phyloP scores from a whole-genome alignment of 2,888 invertebrate genomes.

The Orthonevra nobilis region DNA sequence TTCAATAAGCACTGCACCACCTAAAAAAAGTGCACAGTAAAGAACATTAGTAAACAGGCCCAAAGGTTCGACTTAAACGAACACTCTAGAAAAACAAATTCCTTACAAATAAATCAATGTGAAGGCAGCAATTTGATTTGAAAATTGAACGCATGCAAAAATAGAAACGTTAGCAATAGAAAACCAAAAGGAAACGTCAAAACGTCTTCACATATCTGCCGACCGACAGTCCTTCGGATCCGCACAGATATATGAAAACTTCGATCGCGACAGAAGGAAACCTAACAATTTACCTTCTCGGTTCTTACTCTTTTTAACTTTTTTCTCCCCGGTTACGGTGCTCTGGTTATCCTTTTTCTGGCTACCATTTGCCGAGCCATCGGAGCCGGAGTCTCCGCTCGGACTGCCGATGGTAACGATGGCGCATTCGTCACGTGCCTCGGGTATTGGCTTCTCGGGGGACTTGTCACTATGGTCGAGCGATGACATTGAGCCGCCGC shows the following conservation, averaged over 20 bases:
- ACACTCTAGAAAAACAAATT: conserved; percentile 66
- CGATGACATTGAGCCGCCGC: conserved; percentile 76
- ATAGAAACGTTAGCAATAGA: conserved; percentile 70
- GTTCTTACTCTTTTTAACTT: conserved; percentile 80
- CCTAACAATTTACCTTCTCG: conserved; percentile 80
- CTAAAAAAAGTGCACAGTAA: conserved; percentile 57
- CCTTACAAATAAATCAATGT: conserved; percentile 71
- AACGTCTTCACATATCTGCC: conserved; percentile 68
- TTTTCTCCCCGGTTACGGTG: conserved; percentile 78
- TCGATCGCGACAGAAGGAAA: conserved; percentile 74
- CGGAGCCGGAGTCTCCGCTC: conserved; percentile 72
- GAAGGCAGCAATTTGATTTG: conserved; percentile 70
- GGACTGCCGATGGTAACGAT: conserved; percentile 81
- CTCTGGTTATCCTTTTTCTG: conserved; percentile 72
- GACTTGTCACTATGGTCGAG: conserved; percentile 81
- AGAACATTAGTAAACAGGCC: conserved; percentile 31
- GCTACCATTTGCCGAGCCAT: conserved; percentile 70
- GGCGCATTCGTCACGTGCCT: conserved; percentile 74
- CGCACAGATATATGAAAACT: conserved; percentile 72
- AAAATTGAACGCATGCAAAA: conserved; percentile 71
- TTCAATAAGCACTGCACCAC: conserved; percentile 96
- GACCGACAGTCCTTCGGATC: no score
- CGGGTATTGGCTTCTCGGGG: conserved; percentile 80
- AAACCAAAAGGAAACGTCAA: conserved; percentile 72
- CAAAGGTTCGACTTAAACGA: conserved; percentile 53